Evolutionary conservation across 2,113 vertebrate species (phyloP), one percentile per base, ranked within the genome.

Genomic region (Verasper variegatus): DNA sequence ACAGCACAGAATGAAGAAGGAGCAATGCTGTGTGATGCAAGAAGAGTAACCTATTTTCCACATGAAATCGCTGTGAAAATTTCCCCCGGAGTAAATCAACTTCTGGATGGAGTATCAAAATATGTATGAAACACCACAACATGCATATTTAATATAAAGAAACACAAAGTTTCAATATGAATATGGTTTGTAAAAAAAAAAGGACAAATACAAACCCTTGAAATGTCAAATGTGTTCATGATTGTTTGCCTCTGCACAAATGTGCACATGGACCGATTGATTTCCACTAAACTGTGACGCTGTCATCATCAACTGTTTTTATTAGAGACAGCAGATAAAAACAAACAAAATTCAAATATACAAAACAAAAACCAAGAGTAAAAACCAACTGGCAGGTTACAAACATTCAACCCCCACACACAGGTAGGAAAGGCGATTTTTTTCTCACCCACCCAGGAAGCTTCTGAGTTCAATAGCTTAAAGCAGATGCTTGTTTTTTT

Each of bases 401-500:
- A 68, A 83, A 83, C 55, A 65, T 59, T 76, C 59, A 80, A 60
- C 57, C 3, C 61, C 62, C 37, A 35, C 31, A 54, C 67, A 76
- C 49, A 66, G 18, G 35, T 37, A 76, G 47, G 37, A 52, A 83
- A 74, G 26, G 60, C 71, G 56, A 55, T 67, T 67, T 85, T 85
- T 21, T 69, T 83, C 72, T 58, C 69, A 83, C 37, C 57, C 14
- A 65, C 58, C 63, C 26, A 27, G 56, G 71, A 57, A 52, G 72
- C 55, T 67, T 75, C 51, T 0, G 73, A 87, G 84, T 74, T 74
- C 76, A 78, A 76, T 64, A 76, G 78, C 66, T 81, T 77, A 27
- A 67, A 87, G 75, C 52, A 84, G 70, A 73, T 80, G 68, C 63
- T 66, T 66, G 71, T 74, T 78, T 42, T 78, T 42, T 62, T 68